These are phyloP conservation scores for Cynaeus angustus DNA, from an alignment of 2,888 invertebrate genomes.

Conservation along the genomic window DNA sequence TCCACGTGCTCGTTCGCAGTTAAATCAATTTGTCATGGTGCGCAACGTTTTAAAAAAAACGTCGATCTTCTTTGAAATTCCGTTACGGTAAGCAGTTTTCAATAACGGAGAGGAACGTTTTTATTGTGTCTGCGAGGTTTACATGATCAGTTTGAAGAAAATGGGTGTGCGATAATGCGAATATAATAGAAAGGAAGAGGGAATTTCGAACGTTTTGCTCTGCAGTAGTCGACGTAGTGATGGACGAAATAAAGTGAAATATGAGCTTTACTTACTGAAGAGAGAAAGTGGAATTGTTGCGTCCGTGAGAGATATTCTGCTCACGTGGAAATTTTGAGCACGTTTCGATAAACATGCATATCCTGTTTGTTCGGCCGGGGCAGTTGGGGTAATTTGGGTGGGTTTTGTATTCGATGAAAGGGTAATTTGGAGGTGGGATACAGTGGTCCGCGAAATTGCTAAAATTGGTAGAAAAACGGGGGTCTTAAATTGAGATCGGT, in stretches of 20 bases:
- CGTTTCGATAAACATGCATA: slow-evolving; percentile 1
- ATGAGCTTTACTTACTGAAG: not conserved
- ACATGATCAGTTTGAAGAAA: slow-evolving; percentile 26
- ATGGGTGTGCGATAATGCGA: slow-evolving; percentile 25
- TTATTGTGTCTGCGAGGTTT: slow-evolving; percentile 34
- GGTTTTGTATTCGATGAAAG: not conserved
- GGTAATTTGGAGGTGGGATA: too few relatives aligned
- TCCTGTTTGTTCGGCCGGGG: not conserved
- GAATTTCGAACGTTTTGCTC: slow-evolving; percentile 1
- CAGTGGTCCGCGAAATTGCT: too few relatives aligned
- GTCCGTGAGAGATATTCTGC: not conserved
- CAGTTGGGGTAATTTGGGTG: not conserved
- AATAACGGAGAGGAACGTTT: slow-evolving; percentile 14
- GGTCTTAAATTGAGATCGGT: too few relatives aligned
- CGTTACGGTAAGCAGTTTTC: slow-evolving; percentile 33
- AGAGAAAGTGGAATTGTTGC: not conserved
- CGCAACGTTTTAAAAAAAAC: slow-evolving; percentile 25
- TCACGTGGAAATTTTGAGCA: not conserved
- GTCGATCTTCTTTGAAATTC: slow-evolving; percentile 15
- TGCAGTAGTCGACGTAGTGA: slow-evolving; percentile 7
- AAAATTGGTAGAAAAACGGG: too few relatives aligned
- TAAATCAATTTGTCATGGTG: slow-evolving; percentile 35
- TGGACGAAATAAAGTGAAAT: slow-evolving; percentile 7
- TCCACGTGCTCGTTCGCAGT: slow-evolving; percentile 16
- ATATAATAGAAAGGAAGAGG: slow-evolving; percentile 10